Evolutionary conservation across 2,797 vertebrate genomes (phyloP), one percentile per base, ranked within the genome.

Genomic region (Rhabdomys pumilio): DNA sequence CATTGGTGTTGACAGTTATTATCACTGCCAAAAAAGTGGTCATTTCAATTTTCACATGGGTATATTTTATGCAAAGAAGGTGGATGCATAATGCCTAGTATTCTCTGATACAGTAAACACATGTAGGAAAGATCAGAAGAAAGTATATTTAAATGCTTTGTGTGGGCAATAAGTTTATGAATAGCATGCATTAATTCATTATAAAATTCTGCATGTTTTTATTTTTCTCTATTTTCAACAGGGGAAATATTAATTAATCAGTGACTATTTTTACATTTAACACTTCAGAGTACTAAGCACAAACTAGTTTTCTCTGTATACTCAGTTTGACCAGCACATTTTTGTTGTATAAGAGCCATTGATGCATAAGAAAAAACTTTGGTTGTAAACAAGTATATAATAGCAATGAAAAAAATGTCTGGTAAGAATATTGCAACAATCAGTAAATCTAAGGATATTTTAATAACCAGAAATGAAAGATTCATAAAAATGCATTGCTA

Each of bases 351-450:
- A 20, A 53, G 29, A 76, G 75, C 2, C 76, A 93, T 9, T 65
- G 17, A 34, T 76, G n/a, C 24, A 6, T 63, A n/a, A 84, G 7
- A 9, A 96, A 72, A 95, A 87, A 4, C 2, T 57, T 92, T 50
- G 73, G 20, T 59, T 26, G 41, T 59, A 63, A 75, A 81, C 91
- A 26, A 76, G 8, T 31, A 93, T 15, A 69, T n/a, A 86, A 67
- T 85, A 91, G n/a, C 59, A 91, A 92, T 72, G 55, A 0, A 76
- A 91, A 91, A 85, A 91, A 85, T 79, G 2, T 79, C 95, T 96
- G 11, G 63, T 73, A 88, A 72, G 17, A 73, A 10, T 65, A 50
- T 19, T 92, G 2, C 13, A 94, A 61, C 95, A 95, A 89, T n/a
- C 34, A 81, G 15, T 81, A 90, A 95, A 84, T 24, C 57, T 91